Conservation (phyloP, 1,140 invertebrate genomes). For the Scaptomyza montana region DNA sequence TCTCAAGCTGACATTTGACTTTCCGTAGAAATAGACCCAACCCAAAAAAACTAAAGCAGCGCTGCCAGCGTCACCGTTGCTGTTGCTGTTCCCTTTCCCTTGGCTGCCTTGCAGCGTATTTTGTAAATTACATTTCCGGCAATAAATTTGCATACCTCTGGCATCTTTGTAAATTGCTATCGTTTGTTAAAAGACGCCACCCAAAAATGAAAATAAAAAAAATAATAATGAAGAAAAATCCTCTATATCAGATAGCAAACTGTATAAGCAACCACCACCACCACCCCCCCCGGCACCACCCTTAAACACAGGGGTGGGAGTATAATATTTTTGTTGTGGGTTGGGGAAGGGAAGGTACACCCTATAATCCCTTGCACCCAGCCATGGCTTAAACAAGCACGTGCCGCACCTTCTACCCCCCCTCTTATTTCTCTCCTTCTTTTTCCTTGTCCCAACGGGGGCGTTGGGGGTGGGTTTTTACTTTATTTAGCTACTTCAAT, state of each 20-base stretch:
- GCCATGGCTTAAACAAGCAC: conserved; percentile 1
- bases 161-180: conserved; percentile 83
- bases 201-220: conserved; percentile 21
- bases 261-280: not conserved
- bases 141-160: conserved; percentile 84
- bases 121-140: conserved; percentile 84
- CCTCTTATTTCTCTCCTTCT: too few relatives aligned
- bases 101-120: conserved; percentile 71
- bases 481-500: conserved; percentile 10
- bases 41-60: conserved; percentile 15
- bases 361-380: conserved; percentile 35
- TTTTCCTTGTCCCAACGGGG: not conserved
- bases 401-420: conserved; percentile 25
- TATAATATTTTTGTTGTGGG: not conserved
- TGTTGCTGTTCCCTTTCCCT: conserved; percentile 24
- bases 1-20: conserved; percentile 35
- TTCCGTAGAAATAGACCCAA: not conserved
- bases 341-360: not conserved
- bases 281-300: not conserved
- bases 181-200: conserved; percentile 79
- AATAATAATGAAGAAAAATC: not conserved
- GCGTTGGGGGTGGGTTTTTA: conserved; percentile 12
- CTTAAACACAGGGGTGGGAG: not conserved
- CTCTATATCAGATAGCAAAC: not conserved
- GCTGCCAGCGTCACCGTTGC: conserved; percentile 23